Evolutionary conservation across 1,140 invertebrate genomes (phyloP).

Genomic region (Drosophila prosaltans): DNA sequence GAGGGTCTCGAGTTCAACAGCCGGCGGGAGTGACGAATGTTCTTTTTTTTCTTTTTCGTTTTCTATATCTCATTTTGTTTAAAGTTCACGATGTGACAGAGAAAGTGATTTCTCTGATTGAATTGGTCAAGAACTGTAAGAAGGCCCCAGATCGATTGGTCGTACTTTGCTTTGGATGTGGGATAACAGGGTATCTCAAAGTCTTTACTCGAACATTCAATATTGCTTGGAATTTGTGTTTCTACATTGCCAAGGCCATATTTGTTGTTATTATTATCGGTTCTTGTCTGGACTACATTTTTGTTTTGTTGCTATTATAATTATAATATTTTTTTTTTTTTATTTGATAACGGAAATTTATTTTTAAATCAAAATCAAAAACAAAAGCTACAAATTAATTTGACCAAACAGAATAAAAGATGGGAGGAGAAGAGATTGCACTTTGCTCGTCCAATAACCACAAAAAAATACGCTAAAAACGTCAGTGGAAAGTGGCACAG

Average conservation of each 20-base stretch:
- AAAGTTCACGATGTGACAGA: too few species aligned
- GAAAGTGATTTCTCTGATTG: too few species aligned
- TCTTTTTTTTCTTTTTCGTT: too few species aligned
- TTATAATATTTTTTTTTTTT: not conserved
- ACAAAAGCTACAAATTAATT: not conserved
- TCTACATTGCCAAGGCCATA: not conserved
- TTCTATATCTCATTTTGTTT: too few species aligned
- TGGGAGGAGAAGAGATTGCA: not conserved
- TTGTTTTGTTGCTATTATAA: not conserved
- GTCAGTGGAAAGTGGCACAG: not conserved
- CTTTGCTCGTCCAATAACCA: not conserved
- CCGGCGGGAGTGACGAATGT: too few species aligned
- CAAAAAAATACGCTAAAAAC: slow-evolving; percentile 3
- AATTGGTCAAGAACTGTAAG: too few species aligned
- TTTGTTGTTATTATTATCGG: slow-evolving; percentile 13
- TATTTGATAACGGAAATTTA: slow-evolving; percentile 1
- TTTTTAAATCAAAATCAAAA: slow-evolving; percentile 4
- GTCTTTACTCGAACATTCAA: not conserved
- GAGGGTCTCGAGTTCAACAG: too few species aligned
- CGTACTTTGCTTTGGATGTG: too few species aligned
- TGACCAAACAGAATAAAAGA: not conserved
- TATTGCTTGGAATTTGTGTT: not conserved
- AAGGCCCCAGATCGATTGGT: too few species aligned
- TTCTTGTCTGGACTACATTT: slow-evolving; percentile 6
- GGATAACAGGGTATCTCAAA: not conserved